A percentile compares a stretch with the other conserved stretches of the same genome.
Conservation (phyloP, 2,888 invertebrate genomes). For the Eumerus sabulonum region DNA sequence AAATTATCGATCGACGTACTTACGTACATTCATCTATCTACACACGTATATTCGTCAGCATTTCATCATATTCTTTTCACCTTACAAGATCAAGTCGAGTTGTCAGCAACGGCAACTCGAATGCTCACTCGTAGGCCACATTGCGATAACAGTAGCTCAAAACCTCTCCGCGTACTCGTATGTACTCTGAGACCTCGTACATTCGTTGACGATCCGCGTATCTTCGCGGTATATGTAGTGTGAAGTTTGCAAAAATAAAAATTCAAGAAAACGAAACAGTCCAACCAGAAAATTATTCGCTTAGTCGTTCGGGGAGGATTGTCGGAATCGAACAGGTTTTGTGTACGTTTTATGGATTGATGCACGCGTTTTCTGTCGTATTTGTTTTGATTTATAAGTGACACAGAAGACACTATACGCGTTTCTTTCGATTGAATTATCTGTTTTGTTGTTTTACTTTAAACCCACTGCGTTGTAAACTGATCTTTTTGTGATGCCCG, state of each 20-base stretch:
- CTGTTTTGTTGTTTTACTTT: constrained; percentile 11
- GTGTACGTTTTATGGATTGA: constrained; percentile 19
- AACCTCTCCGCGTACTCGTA: no score
- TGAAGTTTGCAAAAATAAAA: constrained; percentile 13
- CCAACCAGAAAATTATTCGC: constrained; percentile 34
- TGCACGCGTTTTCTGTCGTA: constrained; percentile 7
- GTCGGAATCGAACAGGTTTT: constrained; percentile 56
- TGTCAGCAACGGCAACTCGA: no score
- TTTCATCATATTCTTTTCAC: no score
- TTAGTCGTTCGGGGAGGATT: constrained; percentile 63
- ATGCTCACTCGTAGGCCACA: no score
- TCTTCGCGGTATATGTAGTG: no score
- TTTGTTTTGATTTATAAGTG: constrained; percentile 7
- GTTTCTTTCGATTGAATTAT: constrained; percentile 1
- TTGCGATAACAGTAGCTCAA: no score
- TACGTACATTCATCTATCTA: no score
- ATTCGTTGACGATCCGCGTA: no score
- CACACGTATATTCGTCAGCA: no score
- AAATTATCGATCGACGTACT: no score
- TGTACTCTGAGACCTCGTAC: no score
- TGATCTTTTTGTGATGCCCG: constrained; percentile 81
- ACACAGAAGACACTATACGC: constrained; percentile 15
- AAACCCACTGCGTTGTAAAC: background rate
- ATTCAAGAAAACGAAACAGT: constrained; percentile 8
- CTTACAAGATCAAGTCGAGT: no score